Evolutionary conservation across 2,888 invertebrate species (phyloP).

Genomic region (Ophion slaviceki): DNA sequence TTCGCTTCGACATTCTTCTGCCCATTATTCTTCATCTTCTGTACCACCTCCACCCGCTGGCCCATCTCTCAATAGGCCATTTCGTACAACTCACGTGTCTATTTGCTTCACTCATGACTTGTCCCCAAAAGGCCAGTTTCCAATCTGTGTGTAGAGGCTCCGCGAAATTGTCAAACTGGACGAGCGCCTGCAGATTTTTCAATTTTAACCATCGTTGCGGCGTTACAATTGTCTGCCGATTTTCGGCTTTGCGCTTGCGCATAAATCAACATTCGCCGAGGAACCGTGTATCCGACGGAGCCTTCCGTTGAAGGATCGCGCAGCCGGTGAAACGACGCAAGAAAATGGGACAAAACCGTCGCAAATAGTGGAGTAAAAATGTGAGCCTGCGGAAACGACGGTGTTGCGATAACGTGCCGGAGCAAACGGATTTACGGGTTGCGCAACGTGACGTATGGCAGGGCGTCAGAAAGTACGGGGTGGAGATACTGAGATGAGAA

Average conservation of each 20-base stretch:
- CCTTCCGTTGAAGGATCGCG: too few relatives aligned
- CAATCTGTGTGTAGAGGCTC: neutral
- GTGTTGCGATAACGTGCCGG: conserved; percentile 7
- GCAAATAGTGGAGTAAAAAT: neutral
- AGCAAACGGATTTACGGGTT: conserved; percentile 61
- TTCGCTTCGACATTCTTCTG: conserved; percentile 17
- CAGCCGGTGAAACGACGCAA: neutral
- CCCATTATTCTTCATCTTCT: conserved; percentile 8
- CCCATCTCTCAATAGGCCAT: conserved; percentile 47
- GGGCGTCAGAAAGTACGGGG: conserved; percentile 72
- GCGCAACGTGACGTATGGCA: conserved; percentile 78
- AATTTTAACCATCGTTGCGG: neutral
- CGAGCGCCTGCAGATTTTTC: neutral
- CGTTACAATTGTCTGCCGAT: neutral
- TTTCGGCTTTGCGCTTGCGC: neutral
- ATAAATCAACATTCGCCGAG: neutral
- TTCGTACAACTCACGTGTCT: conserved; percentile 51
- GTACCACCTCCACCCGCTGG: neutral
- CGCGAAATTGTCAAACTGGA: neutral
- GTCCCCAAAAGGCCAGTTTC: neutral
- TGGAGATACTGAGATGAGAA: conserved; percentile 70
- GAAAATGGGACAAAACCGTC: neutral
- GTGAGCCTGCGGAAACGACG: neutral
- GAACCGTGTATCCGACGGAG: neutral
- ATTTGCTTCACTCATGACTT: conserved; percentile 5